These are phyloP conservation scores for Hyposmocoma kahamanoa DNA, from an alignment of 1,140 invertebrate species.

Conservation along the genomic window DNA sequence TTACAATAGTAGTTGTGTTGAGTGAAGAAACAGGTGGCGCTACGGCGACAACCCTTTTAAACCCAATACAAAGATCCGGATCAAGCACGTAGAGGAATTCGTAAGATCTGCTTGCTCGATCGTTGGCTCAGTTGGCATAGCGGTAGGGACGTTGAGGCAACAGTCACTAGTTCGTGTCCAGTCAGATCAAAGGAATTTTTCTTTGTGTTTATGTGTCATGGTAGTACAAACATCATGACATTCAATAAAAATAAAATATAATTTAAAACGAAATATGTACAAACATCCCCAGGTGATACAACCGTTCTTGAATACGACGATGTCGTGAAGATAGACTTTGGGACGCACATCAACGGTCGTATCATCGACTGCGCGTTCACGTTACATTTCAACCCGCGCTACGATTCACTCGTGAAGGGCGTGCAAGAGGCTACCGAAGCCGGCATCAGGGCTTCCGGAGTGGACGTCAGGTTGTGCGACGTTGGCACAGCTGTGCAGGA, in stretches of 20 bases:
- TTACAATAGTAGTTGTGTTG: too few relatives aligned
- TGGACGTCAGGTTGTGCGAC: conserved; percentile 98
- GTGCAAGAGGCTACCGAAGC: conserved; percentile 98
- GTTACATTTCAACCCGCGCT: conserved; percentile 96
- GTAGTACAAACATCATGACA: too few relatives aligned
- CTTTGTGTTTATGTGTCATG: too few relatives aligned
- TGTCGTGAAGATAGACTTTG: conserved; percentile 99
- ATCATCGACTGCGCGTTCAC: conserved; percentile 99
- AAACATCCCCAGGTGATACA: conserved; percentile 81
- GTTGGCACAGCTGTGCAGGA: conserved; percentile 98
- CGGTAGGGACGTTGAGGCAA: not conserved
- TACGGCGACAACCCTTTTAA: too few relatives aligned
- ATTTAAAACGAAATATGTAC: not conserved
- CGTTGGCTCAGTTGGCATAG: too few relatives aligned
- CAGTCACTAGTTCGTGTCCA: too few relatives aligned
- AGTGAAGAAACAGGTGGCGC: too few relatives aligned
- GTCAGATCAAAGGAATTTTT: too few relatives aligned
- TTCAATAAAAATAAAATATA: too few relatives aligned
- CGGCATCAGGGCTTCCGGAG: conserved; percentile 95
- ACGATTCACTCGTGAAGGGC: conserved; percentile 95
- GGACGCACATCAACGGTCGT: conserved; percentile 98
- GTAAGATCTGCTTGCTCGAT: too few relatives aligned
- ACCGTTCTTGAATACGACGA: conserved; percentile 97
- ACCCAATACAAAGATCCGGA: not conserved
- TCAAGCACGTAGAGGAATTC: not conserved